Evolutionary conservation across 2,888 invertebrate species (phyloP).

Genomic region (Apamea anceps): DNA sequence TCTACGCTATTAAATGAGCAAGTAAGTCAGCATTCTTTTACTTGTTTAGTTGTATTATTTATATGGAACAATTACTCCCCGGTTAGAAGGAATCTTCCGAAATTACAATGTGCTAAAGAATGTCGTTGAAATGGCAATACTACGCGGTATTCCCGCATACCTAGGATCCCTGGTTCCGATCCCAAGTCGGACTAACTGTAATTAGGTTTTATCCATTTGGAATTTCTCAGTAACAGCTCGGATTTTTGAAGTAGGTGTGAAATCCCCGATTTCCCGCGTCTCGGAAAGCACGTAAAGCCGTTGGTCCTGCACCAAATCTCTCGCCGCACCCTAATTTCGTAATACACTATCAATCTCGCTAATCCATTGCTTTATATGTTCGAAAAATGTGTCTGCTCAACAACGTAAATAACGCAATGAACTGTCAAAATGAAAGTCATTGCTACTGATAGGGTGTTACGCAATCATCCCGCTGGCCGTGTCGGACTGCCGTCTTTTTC

Average conservation of each 20-base stretch:
- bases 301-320: background rate
- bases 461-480: too few relatives aligned
- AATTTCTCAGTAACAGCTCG: background rate
- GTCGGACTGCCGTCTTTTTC: background rate
- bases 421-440: too few relatives aligned
- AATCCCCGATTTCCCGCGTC: background rate
- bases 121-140: background rate
- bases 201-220: background rate
- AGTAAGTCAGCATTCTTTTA: constrained; percentile 45
- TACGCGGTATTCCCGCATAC: background rate
- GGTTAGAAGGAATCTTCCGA: background rate
- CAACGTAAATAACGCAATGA: too few relatives aligned
- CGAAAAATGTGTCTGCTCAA: too few relatives aligned
- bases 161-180: background rate
- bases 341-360: too few relatives aligned
- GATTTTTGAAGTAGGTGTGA: background rate
- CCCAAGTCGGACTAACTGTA: background rate
- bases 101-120: background rate
- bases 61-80: background rate
- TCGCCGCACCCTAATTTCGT: too few relatives aligned
- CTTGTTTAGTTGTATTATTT: background rate
- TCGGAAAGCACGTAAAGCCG: too few relatives aligned
- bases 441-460: too few relatives aligned
- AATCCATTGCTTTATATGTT: too few relatives aligned
- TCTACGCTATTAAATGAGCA: constrained; percentile 59